phyloP scores from a whole-genome alignment of 2,113 vertebrate species.

The Lontra canadensis region DNA sequence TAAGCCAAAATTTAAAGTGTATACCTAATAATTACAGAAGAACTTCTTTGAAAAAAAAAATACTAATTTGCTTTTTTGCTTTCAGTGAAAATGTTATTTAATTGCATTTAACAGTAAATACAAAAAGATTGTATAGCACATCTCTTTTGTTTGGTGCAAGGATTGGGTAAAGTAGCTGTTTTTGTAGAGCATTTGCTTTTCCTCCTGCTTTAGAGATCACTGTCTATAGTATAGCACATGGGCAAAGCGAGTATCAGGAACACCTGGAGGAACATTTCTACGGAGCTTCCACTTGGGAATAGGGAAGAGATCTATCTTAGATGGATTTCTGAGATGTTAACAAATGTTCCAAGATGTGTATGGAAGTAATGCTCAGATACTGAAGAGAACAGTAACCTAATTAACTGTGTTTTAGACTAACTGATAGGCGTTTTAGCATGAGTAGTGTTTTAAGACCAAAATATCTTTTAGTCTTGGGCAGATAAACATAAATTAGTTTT shows the following conservation, averaged over 20 bases:
- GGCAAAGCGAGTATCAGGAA: background rate
- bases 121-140: background rate
- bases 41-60: slow-evolving; percentile 3
- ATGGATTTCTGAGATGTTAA: background rate
- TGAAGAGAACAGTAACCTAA: background rate
- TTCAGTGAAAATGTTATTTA: background rate
- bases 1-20: slow-evolving; percentile 19
- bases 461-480: background rate
- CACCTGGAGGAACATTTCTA: background rate
- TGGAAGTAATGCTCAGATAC: background rate
- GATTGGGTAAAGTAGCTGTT: background rate
- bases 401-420: background rate
- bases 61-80: background rate
- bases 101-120: background rate
- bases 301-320: background rate
- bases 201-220: background rate
- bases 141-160: background rate
- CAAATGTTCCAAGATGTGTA: background rate
- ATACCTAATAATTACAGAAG: background rate
- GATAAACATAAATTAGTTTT: background rate
- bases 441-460: background rate
- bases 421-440: background rate
- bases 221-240: background rate
- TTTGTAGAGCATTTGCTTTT: background rate
- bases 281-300: background rate